Evolutionary conservation across 2,797 vertebrate species (phyloP).

Genomic region (Lates japonicus): DNA sequence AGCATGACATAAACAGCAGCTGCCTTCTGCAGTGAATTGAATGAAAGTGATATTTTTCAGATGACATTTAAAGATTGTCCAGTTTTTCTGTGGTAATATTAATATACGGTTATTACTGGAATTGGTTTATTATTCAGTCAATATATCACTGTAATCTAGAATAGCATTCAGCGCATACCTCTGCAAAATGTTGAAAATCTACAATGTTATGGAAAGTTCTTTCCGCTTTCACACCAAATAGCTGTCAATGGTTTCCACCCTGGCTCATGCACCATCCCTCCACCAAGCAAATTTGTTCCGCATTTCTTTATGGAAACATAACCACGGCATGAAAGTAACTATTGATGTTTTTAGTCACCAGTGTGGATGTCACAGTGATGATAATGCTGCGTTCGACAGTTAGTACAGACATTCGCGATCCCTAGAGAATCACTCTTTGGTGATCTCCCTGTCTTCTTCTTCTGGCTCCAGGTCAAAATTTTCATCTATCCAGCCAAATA

Average conservation of each 20-base stretch:
- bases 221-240: too few relatives aligned
- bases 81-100: not conserved
- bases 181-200: too few relatives aligned
- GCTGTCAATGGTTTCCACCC: too few relatives aligned
- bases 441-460: not conserved
- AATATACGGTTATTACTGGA: constrained; percentile 35
- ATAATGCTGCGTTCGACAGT: not conserved
- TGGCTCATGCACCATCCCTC: too few relatives aligned
- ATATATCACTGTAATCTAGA: constrained; percentile 8
- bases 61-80: constrained; percentile 1
- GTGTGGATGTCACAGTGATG: not conserved
- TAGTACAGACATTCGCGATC: not conserved
- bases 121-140: constrained; percentile 11
- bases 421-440: not conserved
- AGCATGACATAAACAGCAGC: constrained; percentile 19
- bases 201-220: too few relatives aligned
- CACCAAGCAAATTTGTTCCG: too few relatives aligned
- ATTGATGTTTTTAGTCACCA: not conserved
- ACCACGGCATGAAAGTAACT: not conserved
- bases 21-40: not conserved
- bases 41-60: not conserved
- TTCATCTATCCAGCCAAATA: not conserved
- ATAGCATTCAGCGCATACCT: too few relatives aligned
- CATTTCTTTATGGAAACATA: too few relatives aligned
- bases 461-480: not conserved